A percentile compares a stretch with the other conserved stretches of the same genome.
Evolutionary conservation across 2,113 vertebrate genomes (phyloP).

Genomic region (Sinocyclocheilus grahami): DNA sequence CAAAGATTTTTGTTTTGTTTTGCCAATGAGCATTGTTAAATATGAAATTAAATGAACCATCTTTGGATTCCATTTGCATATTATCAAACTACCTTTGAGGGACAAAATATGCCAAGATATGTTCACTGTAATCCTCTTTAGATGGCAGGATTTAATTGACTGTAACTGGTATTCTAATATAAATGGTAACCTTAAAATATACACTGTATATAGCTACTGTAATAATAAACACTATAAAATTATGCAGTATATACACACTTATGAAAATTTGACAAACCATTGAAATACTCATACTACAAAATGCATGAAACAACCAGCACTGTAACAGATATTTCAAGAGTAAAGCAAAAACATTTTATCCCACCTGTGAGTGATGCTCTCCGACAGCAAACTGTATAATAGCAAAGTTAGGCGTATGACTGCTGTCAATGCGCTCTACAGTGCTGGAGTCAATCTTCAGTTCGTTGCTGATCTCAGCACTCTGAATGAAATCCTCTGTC

Average conservation of each 20-base stretch:
- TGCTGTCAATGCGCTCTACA: constrained; percentile 92
- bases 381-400: constrained; percentile 95
- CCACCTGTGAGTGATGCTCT: constrained; percentile 95
- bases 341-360: constrained; percentile 42
- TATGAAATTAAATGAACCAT: constrained; percentile 9
- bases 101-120: not conserved
- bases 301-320: not conserved
- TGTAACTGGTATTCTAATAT: not conserved
- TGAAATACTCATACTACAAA: not conserved
- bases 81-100: not conserved
- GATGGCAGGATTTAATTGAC: not conserved
- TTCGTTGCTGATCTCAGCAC: constrained; percentile 94
- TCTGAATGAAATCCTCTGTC: constrained; percentile 99
- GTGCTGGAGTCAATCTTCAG: constrained; percentile 99
- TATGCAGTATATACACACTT: not conserved
- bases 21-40: not conserved
- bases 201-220: not conserved
- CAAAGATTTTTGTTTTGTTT: not conserved
- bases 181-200: not conserved
- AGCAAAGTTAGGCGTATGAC: constrained; percentile 86
- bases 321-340: not conserved
- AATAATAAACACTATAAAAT: not conserved
- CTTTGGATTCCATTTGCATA: not conserved
- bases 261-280: not conserved
- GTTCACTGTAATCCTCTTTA: not conserved